phyloP scores from a whole-genome alignment of 2,113 vertebrate genomes.

The Clarias gariepinus region DNA sequence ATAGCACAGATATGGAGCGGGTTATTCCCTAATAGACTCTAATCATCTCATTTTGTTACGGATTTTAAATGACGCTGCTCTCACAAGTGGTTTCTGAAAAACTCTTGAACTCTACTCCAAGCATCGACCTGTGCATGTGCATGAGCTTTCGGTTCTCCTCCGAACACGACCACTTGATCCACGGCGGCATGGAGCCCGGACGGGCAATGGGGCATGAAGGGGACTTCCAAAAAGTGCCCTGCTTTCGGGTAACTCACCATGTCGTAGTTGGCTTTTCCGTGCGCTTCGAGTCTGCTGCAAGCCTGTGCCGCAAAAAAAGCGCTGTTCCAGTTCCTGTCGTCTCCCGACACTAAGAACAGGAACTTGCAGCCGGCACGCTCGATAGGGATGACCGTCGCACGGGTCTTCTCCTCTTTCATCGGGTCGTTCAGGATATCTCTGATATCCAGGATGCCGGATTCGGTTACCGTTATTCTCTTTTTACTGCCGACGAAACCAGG shows the following conservation, averaged over 20 bases:
- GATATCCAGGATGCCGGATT: constrained; percentile 73
- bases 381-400: constrained; percentile 77
- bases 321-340: constrained; percentile 89
- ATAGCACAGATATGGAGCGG: too few relatives aligned
- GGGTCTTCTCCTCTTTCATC: constrained; percentile 58
- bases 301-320: constrained; percentile 72
- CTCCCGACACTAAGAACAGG: constrained; percentile 81
- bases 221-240: constrained; percentile 87
- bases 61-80: too few relatives aligned
- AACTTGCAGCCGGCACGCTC: constrained; percentile 80
- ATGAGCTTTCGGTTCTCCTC: constrained; percentile 82
- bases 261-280: constrained; percentile 76
- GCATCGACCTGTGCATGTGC: constrained; percentile 78
- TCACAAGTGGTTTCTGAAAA: constrained; percentile 76
- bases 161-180: constrained; percentile 74
- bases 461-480: constrained; percentile 53
- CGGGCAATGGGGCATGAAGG: constrained; percentile 78
- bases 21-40: neutral
- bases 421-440: constrained; percentile 68
- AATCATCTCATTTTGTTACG: too few relatives aligned
- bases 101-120: constrained; percentile 79
- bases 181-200: constrained; percentile 72
- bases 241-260: constrained; percentile 80
- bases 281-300: constrained; percentile 70
- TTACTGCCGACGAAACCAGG: constrained; percentile 58